Evolutionary conservation across 2,888 invertebrate species (phyloP), one percentile per base, ranked within the genome.

Genomic region (Aporophyla nigra): DNA sequence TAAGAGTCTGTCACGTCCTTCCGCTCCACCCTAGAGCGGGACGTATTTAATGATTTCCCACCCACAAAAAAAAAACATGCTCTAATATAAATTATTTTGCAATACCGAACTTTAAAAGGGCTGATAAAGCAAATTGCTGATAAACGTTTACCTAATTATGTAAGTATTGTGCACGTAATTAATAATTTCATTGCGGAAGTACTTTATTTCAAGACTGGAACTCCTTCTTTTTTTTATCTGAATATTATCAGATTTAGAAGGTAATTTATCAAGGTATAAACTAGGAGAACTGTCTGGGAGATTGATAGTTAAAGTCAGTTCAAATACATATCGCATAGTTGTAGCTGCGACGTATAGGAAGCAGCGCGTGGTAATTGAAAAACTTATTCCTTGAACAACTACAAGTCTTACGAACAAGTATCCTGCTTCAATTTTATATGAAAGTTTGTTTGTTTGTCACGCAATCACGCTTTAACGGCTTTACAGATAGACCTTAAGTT

Each of bases 251-350:
- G 10, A 74, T 49, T 49, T 49, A 21, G 21, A 49, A 6, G 6
- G 33, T 49, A 10, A 73, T 73, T 40, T 49, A 72, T 19, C 33
- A 46, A 24, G 58, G 5, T 33, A 49, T 19, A 56, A 56, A 73
- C 9, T 73, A 24, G 10, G 9, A 7, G 46, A 21, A 16, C 46
- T 73, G 16, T 40, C 24, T 3, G 12, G 3, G 5, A 56, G n/a
- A n/a, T 33, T n/a, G n/a, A 16, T n/a, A n/a, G 56, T 10, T 56
- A n/a, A 33, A 56, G 21, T 56, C 10, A 43, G 62, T 43, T 21
- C 9, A 43, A 62, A 27, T 72, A 5, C 24, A 71, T 27, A n/a
- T 27, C 4, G 54, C 14, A 63, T 46, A 21, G 27, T 40, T 1
- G 9, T 21, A 40, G 21, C 21, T 43, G 40, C 24, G 16, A 71